A percentile compares a stretch with the other conserved stretches of the same genome.
These are phyloP conservation scores for Drosophila fungiperda DNA, from an alignment of 2,888 invertebrate genomes.

Conservation along the genomic window DNA sequence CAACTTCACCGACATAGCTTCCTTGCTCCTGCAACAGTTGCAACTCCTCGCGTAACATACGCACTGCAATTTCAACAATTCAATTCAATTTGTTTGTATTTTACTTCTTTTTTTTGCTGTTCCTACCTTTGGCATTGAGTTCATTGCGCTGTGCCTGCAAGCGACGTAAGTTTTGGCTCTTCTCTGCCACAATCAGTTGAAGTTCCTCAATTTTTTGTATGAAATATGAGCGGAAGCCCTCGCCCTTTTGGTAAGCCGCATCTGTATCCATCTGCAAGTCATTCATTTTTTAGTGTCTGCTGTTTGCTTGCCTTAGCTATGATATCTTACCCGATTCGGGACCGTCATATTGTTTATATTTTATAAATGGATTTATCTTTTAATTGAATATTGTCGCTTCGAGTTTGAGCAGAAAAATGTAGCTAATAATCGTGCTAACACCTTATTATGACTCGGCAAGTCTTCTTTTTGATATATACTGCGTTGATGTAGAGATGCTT, in stretches of 20 bases:
- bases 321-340: slow-evolving; percentile 75
- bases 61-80: slow-evolving; percentile 87
- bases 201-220: slow-evolving; percentile 99
- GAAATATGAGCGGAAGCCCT: slow-evolving; percentile 98
- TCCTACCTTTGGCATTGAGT: slow-evolving; percentile 96
- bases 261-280: slow-evolving; percentile 83
- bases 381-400: slow-evolving; percentile 1
- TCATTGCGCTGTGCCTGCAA: slow-evolving; percentile 99
- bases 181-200: slow-evolving; percentile 97
- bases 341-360: slow-evolving; percentile 75
- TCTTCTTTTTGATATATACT: slow-evolving; percentile 21
- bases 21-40: slow-evolving; percentile 99
- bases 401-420: neutral
- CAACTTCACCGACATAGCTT: slow-evolving; percentile 99
- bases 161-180: slow-evolving; percentile 97
- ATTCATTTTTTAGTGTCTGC: neutral
- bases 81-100: neutral
- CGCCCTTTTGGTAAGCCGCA: slow-evolving; percentile 86
- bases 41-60: slow-evolving; percentile 98
- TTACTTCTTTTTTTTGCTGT: neutral
- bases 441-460: slow-evolving; percentile 59
- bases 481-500: slow-evolving; percentile 12
- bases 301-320: neutral
- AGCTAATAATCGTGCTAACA: neutral
- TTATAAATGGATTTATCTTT: neutral